A percentile compares a stretch with the other conserved stretches of the same genome.
Evolutionary conservation across 1,140 invertebrate species (phyloP).

Genomic region (Drosophila arizonae): DNA sequence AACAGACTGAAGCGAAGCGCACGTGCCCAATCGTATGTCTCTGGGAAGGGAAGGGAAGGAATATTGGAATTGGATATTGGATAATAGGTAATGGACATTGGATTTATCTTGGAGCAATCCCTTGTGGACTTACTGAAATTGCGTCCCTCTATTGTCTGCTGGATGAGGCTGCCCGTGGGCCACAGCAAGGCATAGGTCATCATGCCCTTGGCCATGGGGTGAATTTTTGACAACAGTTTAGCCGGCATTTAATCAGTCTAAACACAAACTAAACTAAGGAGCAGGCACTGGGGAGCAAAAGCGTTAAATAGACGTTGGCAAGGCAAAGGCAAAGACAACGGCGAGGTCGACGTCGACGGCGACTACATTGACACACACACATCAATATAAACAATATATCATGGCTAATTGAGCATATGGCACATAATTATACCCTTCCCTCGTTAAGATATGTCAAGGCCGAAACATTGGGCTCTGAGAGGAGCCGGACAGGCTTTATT

Average conservation of each 20-base stretch:
- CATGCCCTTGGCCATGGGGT: conserved; percentile 86
- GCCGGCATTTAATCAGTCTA: conserved; percentile 14
- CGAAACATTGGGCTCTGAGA: not conserved
- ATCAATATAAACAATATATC: too few species aligned
- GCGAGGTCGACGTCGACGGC: not conserved
- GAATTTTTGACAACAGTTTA: conserved; percentile 44
- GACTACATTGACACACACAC: too few species aligned
- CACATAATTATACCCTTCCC: too few species aligned
- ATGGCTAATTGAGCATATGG: too few species aligned
- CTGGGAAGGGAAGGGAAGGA: conserved; percentile 29
- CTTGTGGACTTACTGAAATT: conserved; percentile 71
- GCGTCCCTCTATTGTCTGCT: conserved; percentile 84
- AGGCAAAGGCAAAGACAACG: not conserved
- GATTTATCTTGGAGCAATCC: not conserved
- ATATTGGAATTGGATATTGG: not conserved
- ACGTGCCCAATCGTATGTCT: conserved; percentile 85
- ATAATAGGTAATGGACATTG: not conserved
- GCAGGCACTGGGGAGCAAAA: not conserved
- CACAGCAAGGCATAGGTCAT: conserved; percentile 88
- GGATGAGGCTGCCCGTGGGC: conserved; percentile 87
- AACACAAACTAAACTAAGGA: conserved; percentile 5
- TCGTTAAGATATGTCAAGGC: too few species aligned
- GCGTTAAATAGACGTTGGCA: too few species aligned
- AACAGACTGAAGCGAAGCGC: conserved; percentile 87
- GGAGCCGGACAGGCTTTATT: too few species aligned